Evolutionary conservation across 2,797 vertebrate species (phyloP).

Genomic region (Selene dorsalis): DNA sequence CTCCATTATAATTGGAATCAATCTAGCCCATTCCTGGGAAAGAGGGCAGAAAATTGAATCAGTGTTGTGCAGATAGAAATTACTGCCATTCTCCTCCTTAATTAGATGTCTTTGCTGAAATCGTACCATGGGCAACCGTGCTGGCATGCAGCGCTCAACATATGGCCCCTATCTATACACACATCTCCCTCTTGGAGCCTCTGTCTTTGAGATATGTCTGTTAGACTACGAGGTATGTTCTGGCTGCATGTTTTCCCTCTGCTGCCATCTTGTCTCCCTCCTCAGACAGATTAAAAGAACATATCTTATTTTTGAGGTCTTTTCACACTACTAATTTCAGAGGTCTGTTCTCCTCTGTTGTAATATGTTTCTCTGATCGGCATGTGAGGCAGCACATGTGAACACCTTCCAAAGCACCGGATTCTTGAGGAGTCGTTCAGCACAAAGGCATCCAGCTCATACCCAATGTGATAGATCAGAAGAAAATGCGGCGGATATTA

Average conservation of each 20-base stretch:
- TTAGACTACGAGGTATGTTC: slow-evolving; percentile 24
- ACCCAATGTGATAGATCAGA: slow-evolving; percentile 80
- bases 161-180: slow-evolving; percentile 75
- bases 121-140: slow-evolving; percentile 70
- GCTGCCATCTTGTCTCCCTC: slow-evolving; percentile 67
- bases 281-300: slow-evolving; percentile 65
- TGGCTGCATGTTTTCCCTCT: slow-evolving; percentile 46
- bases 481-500: slow-evolving; percentile 72
- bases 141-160: slow-evolving; percentile 71
- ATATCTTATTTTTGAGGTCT: slow-evolving; percentile 67
- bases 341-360: slow-evolving; percentile 54
- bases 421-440: slow-evolving; percentile 48
- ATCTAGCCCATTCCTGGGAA: slow-evolving; percentile 72
- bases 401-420: slow-evolving; percentile 38
- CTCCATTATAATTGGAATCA: slow-evolving; percentile 81
- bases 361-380: slow-evolving; percentile 47
- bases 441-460: slow-evolving; percentile 59
- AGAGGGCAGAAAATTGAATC: slow-evolving; percentile 83
- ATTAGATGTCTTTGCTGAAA: slow-evolving; percentile 80
- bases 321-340: slow-evolving; percentile 64
- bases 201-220: slow-evolving; percentile 63
- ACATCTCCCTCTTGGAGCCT: slow-evolving; percentile 56
- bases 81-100: slow-evolving; percentile 77
- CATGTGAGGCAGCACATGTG: slow-evolving; percentile 33
- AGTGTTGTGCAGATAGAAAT: slow-evolving; percentile 77